Conservation (phyloP, 1,140 invertebrate species). For the Ectropis grisescens region DNA sequence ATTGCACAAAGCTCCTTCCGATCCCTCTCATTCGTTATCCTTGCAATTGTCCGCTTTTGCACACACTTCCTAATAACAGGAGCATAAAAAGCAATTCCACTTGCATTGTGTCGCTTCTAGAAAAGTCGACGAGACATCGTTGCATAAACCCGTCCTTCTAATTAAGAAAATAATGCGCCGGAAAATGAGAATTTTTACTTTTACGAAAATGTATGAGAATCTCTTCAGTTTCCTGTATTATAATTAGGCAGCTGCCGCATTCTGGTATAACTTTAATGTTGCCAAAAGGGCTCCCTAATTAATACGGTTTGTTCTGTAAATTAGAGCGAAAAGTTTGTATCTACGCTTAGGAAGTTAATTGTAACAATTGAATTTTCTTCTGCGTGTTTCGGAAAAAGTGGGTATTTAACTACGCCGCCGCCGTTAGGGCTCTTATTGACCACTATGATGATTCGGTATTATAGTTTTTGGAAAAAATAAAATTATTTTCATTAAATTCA, state of each 20-base stretch:
- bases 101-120: constrained; percentile 6
- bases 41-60: constrained; percentile 40
- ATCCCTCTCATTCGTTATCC: constrained; percentile 43
- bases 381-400: no score
- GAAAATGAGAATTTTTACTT: constrained; percentile 1
- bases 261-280: constrained; percentile 11
- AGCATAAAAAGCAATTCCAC: constrained; percentile 19
- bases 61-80: constrained; percentile 40
- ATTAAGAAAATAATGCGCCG: constrained; percentile 9
- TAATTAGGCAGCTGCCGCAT: constrained; percentile 4
- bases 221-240: constrained; percentile 12
- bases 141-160: constrained; percentile 5
- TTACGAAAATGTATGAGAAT: background rate
- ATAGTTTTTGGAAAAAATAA: no score
- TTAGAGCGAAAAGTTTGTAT: constrained; percentile 14
- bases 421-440: no score
- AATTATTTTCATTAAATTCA: no score
- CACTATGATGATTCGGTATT: no score
- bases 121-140: constrained; percentile 3
- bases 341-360: no score
- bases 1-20: constrained; percentile 47
- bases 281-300: constrained; percentile 16
- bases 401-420: no score
- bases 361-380: no score
- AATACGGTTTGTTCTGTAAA: constrained; percentile 15